Percentiles rank a stretch among this genome's conserved stretches.
Evolutionary conservation across 2,797 vertebrate genomes (phyloP).

Genomic region (Pogonophryne albipinna): DNA sequence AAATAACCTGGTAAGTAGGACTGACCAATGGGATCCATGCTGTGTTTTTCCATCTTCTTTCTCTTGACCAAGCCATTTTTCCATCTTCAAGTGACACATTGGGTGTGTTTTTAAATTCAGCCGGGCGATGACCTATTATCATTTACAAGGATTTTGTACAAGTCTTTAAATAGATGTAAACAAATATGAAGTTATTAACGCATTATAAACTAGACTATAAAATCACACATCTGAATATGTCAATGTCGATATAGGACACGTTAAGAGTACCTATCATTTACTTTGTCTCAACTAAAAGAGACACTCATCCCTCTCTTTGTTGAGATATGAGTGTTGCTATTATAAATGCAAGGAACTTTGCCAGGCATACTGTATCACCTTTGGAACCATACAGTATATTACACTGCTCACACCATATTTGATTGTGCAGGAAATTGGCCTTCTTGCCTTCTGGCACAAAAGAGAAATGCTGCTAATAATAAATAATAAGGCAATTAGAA

Average conservation of each 20-base stretch:
- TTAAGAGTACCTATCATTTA: neutral
- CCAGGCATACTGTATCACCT: neutral
- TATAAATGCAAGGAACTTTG: neutral
- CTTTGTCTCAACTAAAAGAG: too few species aligned
- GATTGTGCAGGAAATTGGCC: neutral
- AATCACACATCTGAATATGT: neutral
- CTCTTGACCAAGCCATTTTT: constrained; percentile 43
- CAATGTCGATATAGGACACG: neutral
- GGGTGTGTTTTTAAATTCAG: constrained; percentile 41
- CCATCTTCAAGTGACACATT: constrained; percentile 50
- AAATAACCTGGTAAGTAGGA: constrained; percentile 98
- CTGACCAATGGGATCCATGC: constrained; percentile 68
- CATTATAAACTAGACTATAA: neutral
- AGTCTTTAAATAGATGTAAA: constrained; percentile 10
- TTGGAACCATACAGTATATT: neutral
- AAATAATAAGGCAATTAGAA: neutral
- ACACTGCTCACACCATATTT: neutral
- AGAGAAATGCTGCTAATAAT: neutral
- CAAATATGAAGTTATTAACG: neutral
- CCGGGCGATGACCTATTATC: constrained; percentile 3
- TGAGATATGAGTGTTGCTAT: constrained; percentile 3
- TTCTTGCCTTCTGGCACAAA: neutral
- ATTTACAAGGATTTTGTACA: neutral
- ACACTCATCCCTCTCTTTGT: neutral
- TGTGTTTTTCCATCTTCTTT: constrained; percentile 35